Base-by-base conservation (phyloP, 2,113 vertebrate species). In the Gulo gulo region DNA sequence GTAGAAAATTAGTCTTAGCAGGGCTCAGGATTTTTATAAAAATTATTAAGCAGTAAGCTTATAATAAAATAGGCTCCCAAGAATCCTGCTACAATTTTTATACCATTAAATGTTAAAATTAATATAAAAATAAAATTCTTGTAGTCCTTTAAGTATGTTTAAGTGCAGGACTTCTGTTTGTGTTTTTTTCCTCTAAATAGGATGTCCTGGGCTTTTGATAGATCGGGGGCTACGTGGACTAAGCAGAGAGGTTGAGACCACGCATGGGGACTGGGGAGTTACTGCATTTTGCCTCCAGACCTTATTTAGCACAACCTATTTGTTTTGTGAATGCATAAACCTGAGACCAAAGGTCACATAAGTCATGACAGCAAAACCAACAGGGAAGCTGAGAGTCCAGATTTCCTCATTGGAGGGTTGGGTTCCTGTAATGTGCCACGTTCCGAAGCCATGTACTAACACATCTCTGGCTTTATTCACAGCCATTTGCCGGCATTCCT, bases 401-500 rank as follows among this genome's bases (percentile, higher is more conserved):
- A 31, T 50, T 52, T 79, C 55, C 29, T 71, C 34, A 29, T 16
- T 73, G 23, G 74, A 87, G n/a, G 52, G 3, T 0, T 16, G n/a
- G 61, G 31, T 14, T 24, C 39, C 26, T 24, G 26, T 82, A n/a
- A 61, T 4, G 67, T 29, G 15, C 57, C 47, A 3, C 36, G 24
- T 69, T 93, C 97, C 42, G 36, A 47, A 84, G 65, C 94, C 52
- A 47, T 93, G 92, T 97, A 97, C 97, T 98, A 92, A 98, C 93
- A n/a, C 83, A 97, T 15, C 74, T 98, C 97, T 87, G 98, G 36
- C 97, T 97, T 96, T 95, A 97, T 98, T 97, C 97, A 85, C 98
- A 99, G 99, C 99, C 18, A 99, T 99, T 98, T 99, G 99, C 98
- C 99, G 99, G 97, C 99, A 99, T 99, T 99, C 99, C 92, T 99